Base-by-base conservation (phyloP, 2,888 invertebrate species). In the Drymonia ruficornis region DNA sequence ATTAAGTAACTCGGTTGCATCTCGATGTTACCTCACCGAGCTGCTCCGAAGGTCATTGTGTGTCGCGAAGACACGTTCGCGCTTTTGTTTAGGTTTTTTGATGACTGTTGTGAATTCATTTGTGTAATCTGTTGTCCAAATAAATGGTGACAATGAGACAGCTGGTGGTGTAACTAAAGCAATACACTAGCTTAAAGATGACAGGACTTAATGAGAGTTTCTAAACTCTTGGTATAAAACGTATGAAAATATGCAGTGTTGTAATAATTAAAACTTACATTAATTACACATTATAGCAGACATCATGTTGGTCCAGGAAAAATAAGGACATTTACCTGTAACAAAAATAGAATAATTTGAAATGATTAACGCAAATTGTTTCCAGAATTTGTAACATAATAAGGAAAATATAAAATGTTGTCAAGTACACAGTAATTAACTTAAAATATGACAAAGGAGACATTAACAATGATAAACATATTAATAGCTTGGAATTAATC, bases 1-100 rank as follows among this genome's bases (percentile, higher is more conserved):
- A 67, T 85, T 83, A 82, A 77, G 64, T 80, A 83, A 84, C 73
- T 52, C 48, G 51, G 70, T 76, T 80, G 71, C 74, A 77, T 77
- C 76, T 76, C 63, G 65, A 61, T 49, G 56, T 84, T 83, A 83
- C 83, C 69, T 80, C 79, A 84, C 56, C 59, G 58, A 68, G 67
- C 63, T 60, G 62, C 65, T 67, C 52, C 67, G 76, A 79, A 78
- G 79, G 77, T 80, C 74, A 67, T 7, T 44, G 50, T 61, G 40
- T 67, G 63, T 66, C 59, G 53, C 54, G 45, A 29, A 52, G 53
- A 54, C 56, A 54, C 53, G 49, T 53, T 46, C 15, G 18, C 51
- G 45, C 46, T 57, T 61, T 51, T 55, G 47, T 54, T 50, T 47
- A 34, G 44, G 45, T 59, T 43, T 47, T 49, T 19, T 13, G 43